Conservation (phyloP, 2,113 vertebrate species). For the Plecturocebus donacophilus region DNA sequence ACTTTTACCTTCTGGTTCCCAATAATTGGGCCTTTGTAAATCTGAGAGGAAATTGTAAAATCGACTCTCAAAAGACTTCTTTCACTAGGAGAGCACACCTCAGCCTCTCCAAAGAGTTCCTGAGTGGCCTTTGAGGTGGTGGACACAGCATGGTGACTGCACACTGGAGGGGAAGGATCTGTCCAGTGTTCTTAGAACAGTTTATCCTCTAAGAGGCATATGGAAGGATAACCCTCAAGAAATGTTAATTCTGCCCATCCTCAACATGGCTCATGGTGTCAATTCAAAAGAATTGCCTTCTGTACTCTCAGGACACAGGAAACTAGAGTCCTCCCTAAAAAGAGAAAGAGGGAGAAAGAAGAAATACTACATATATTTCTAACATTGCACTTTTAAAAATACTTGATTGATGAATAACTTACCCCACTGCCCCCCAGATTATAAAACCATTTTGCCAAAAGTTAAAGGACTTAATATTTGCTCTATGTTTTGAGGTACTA, state of each 20-base stretch:
- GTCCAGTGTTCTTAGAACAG: neutral
- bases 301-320: neutral
- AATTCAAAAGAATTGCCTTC: neutral
- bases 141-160: neutral
- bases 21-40: neutral
- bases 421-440: neutral
- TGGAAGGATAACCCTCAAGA: neutral
- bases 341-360: neutral
- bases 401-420: neutral
- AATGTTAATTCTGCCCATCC: neutral
- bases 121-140: fast-evolving
- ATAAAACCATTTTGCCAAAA: neutral
- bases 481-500: neutral
- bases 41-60: neutral
- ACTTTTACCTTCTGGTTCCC: neutral
- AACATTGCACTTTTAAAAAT: neutral
- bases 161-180: neutral
- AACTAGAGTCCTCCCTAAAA: neutral
- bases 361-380: neutral
- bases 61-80: neutral
- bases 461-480: neutral
- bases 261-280: neutral
- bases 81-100: neutral
- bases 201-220: neutral
- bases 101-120: neutral